Conservation (phyloP, 2,797 vertebrate species). For the Sebastes trivittatus region DNA sequence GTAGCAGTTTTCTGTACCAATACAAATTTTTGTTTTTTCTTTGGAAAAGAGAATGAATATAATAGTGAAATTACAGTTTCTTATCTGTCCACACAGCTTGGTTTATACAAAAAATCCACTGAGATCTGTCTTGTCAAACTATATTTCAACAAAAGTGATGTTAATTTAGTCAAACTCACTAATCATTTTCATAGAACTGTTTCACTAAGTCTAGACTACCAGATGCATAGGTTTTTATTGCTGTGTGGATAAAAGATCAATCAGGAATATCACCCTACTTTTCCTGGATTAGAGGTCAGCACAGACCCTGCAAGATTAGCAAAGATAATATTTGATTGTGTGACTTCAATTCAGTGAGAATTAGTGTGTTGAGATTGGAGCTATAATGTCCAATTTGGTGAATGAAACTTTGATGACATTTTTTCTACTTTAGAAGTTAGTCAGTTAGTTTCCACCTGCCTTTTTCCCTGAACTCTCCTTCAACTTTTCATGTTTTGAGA, state of each 20-base stretch:
- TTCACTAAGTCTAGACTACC: neutral
- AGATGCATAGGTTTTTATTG: neutral
- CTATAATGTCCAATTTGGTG: neutral
- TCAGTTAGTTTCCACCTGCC: neutral
- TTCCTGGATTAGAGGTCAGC: neutral
- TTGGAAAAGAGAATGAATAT: neutral
- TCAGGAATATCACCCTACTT: neutral
- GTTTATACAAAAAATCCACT: neutral
- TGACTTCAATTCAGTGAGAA: neutral
- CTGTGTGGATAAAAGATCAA: neutral
- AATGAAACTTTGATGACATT: neutral
- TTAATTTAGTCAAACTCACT: neutral
- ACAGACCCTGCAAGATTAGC: neutral
- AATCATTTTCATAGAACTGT: neutral
- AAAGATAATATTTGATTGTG: neutral
- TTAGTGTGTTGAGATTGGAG: neutral
- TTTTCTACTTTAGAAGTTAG: neutral
- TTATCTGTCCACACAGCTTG: neutral
- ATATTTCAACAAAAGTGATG: constrained; percentile 1
- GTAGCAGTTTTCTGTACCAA: neutral
- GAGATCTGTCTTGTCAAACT: neutral
- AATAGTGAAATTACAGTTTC: neutral
- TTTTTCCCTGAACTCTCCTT: neutral
- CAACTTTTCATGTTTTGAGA: neutral
- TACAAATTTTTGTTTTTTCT: neutral